phyloP scores from a whole-genome alignment of 2,888 invertebrate genomes.

The Sipha maydis region DNA sequence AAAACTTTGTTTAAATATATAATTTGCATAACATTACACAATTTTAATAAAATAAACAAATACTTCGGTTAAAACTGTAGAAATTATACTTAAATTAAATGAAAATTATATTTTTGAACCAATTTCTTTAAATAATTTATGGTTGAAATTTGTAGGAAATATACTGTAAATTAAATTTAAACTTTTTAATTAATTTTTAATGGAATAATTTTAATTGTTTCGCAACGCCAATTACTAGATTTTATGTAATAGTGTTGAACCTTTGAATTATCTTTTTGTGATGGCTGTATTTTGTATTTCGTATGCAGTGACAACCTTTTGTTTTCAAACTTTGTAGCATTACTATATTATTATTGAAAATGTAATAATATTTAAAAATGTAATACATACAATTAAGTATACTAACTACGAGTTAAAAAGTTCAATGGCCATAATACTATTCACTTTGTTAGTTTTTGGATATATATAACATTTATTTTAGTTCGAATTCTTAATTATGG shows the following conservation, averaged over 20 bases:
- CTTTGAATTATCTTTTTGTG: neutral
- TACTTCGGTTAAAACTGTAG: neutral
- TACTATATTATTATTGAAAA: too few relatives aligned
- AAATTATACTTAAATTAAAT: neutral
- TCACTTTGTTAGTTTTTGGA: too few relatives aligned
- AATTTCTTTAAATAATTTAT: neutral
- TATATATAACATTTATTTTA: too few relatives aligned
- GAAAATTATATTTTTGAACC: neutral
- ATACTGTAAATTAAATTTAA: neutral
- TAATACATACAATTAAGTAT: too few relatives aligned
- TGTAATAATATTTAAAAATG: too few relatives aligned
- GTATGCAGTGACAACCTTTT: neutral
- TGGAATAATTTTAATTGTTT: neutral
- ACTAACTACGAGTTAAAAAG: too few relatives aligned
- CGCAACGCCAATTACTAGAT: neutral
- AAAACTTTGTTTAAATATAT: too few relatives aligned
- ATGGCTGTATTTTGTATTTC: neutral
- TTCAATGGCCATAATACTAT: too few relatives aligned
- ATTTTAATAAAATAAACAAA: too few relatives aligned
- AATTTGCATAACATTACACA: too few relatives aligned
- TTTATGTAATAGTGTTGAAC: neutral
- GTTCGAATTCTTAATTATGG: too few relatives aligned
- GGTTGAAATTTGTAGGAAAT: neutral
- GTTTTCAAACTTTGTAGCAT: neutral
- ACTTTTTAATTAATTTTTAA: neutral